Conservation (phyloP, 2,797 vertebrate genomes). For the Sebastes cheni region DNA sequence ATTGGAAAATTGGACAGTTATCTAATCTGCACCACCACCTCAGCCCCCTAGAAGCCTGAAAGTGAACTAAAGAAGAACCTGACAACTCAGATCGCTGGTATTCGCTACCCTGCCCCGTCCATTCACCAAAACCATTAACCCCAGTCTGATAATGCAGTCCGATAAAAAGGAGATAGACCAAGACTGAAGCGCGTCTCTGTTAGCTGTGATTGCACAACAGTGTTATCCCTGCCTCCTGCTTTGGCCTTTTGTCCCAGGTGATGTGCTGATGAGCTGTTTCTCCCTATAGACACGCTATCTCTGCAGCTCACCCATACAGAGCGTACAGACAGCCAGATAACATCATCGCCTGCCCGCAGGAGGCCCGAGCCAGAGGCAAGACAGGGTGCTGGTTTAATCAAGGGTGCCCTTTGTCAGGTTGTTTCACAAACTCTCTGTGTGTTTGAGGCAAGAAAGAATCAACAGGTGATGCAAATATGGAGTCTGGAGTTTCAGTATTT, state of each 20-base stretch:
- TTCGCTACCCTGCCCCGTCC: slow-evolving; percentile 27
- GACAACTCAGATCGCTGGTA: slow-evolving; percentile 28
- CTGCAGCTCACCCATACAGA: slow-evolving; percentile 3
- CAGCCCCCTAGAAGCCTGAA: slow-evolving; percentile 8
- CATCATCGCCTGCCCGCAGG: slow-evolving; percentile 37
- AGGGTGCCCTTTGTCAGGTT: background rate
- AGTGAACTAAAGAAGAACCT: slow-evolving; percentile 29
- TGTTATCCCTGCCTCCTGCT: slow-evolving; percentile 39
- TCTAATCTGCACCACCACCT: background rate
- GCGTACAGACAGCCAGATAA: slow-evolving; percentile 42
- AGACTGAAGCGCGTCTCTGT: slow-evolving; percentile 36
- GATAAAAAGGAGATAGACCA: slow-evolving; percentile 46
- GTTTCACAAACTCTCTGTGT: background rate
- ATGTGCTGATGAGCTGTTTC: slow-evolving; percentile 50
- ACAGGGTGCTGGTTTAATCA: slow-evolving; percentile 11
- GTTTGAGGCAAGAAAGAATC: slow-evolving; percentile 9
- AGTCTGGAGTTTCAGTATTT: background rate
- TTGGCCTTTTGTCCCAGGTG: slow-evolving; percentile 60
- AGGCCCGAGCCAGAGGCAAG: slow-evolving; percentile 9
- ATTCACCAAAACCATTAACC: slow-evolving; percentile 50
- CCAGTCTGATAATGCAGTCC: slow-evolving; percentile 31
- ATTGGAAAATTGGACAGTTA: background rate
- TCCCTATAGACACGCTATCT: slow-evolving; percentile 43
- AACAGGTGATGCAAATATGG: slow-evolving; percentile 2
- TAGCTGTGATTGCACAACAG: slow-evolving; percentile 57